Evolutionary conservation across 2,797 vertebrate species (phyloP), one percentile per base, ranked within the genome.

Genomic region (Tarsius wallacei): DNA sequence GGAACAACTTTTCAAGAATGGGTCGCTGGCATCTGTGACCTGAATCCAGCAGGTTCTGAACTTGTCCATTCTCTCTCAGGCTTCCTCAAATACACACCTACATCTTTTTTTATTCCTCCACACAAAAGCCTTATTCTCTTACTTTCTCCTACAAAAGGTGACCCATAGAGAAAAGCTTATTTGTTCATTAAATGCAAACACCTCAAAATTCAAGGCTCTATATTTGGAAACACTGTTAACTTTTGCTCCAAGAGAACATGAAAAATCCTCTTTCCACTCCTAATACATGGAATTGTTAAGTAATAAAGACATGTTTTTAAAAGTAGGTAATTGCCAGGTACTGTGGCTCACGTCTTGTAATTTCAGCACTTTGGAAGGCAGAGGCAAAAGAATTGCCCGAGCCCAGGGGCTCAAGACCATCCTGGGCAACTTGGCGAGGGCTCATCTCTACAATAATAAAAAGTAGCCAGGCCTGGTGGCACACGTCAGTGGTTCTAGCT

Each of bases 221-320:
- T 55, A 64, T 87, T 92, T 90, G 77, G 73, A 96, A 92, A 94
- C 14, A 66, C 13, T 81, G 47, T 73, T 93, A 82, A 81, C 42
- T 77, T 95, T 61, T 94, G 59, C n/a, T 66, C 49, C 16, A 91
- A 87, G 61, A 83, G 78, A 83, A 90, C 13, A 59, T 16, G 12
- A 55, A 68, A 91, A 83, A 86, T 76, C 49, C n/a, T 74, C 51
- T 86, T 91, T 78, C 59, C 2, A 82, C 26, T 73, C 33, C n/a
- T 70, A 85, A 96, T 15, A 78, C n/a, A 66, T 42, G 83, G 80
- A 70, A 49, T 49, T 70, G 31, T 64, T 78, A 93, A 55, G 63
- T 26, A 63, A 14, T n/a, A 92, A 85, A 73, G 70, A 70, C 22
- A 55, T 85, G 42, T 49, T n/a, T 73, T 94, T 80, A 57, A 71